phyloP scores from a whole-genome alignment of 2,113 vertebrate genomes.

The Psephotus haematonotus region DNA sequence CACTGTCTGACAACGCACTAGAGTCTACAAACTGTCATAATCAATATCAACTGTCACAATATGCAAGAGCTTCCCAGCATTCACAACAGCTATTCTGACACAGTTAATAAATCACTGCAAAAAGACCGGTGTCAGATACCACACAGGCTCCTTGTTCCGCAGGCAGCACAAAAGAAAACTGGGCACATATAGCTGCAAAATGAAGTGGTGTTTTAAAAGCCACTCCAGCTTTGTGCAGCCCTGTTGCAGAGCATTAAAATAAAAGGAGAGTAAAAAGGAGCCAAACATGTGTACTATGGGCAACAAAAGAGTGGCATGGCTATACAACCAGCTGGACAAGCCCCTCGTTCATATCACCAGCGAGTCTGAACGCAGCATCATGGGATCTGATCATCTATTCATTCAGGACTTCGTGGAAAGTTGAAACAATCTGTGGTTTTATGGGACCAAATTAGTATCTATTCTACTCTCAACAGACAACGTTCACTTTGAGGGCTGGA shows the following conservation, averaged over 20 bases:
- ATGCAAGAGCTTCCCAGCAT: slow-evolving; percentile 62
- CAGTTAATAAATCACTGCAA: slow-evolving; percentile 71
- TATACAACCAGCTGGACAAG: slow-evolving; percentile 5
- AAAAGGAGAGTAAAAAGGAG: slow-evolving; percentile 20
- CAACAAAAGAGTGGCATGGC: slow-evolving; percentile 1
- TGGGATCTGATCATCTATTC: background rate
- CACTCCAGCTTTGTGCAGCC: background rate
- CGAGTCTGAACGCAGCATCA: background rate
- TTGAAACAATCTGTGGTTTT: slow-evolving; percentile 47
- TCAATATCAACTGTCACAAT: slow-evolving; percentile 73
- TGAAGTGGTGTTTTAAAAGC: slow-evolving; percentile 40
- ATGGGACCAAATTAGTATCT: slow-evolving; percentile 54
- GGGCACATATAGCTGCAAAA: slow-evolving; percentile 30
- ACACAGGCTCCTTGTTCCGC: slow-evolving; percentile 54
- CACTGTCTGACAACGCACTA: slow-evolving; percentile 42
- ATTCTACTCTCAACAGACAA: slow-evolving; percentile 13
- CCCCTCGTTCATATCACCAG: slow-evolving; percentile 17
- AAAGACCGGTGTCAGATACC: slow-evolving; percentile 54
- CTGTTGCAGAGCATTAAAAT: background rate
- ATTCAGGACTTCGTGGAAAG: slow-evolving; percentile 39
- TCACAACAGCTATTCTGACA: slow-evolving; percentile 70
- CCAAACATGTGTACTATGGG: background rate
- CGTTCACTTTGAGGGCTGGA: background rate
- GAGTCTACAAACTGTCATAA: slow-evolving; percentile 70
- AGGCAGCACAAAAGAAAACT: slow-evolving; percentile 57